Conservation (phyloP, 2,113 vertebrate species). For the Ictalurus punctatus region DNA sequence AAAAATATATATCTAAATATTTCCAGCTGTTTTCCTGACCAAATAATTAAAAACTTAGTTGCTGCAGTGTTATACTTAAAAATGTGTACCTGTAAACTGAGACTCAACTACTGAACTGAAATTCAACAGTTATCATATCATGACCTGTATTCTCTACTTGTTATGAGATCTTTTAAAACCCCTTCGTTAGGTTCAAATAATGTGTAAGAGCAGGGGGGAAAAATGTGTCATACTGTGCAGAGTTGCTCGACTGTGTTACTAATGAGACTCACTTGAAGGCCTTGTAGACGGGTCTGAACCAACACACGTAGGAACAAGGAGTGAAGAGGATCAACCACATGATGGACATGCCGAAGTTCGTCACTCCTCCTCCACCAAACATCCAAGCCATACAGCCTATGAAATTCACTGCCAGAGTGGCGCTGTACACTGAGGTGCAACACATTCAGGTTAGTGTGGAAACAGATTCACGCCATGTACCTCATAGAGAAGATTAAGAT, state of each 20-base stretch:
- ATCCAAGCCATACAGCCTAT: conserved; percentile 96
- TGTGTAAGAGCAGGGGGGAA: not conserved
- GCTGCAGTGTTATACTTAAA: not conserved
- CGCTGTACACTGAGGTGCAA: conserved; percentile 84
- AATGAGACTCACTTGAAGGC: conserved; percentile 90
- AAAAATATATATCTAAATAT: not conserved
- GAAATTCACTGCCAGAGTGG: conserved; percentile 92
- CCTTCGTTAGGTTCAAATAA: not conserved
- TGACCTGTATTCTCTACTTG: not conserved
- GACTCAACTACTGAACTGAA: not conserved
- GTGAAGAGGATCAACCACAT: conserved; percentile 99
- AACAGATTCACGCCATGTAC: not conserved
- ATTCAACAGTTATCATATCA: not conserved
- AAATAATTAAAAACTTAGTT: not conserved
- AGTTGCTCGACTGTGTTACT: not conserved
- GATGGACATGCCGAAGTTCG: conserved; percentile 97
- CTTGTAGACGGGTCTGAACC: conserved; percentile 99
- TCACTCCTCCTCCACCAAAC: conserved; percentile 93
- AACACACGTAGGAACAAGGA: conserved; percentile 97
- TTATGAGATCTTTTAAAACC: not conserved
- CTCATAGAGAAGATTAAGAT: too few species aligned
- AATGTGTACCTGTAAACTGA: not conserved
- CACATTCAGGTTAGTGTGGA: conserved; percentile 44
- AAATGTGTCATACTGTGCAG: not conserved
- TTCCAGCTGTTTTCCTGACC: not conserved